Evolutionary conservation across 2,113 vertebrate species (phyloP), one percentile per base, ranked within the genome.

Genomic region (Dasyprocta punctata): DNA sequence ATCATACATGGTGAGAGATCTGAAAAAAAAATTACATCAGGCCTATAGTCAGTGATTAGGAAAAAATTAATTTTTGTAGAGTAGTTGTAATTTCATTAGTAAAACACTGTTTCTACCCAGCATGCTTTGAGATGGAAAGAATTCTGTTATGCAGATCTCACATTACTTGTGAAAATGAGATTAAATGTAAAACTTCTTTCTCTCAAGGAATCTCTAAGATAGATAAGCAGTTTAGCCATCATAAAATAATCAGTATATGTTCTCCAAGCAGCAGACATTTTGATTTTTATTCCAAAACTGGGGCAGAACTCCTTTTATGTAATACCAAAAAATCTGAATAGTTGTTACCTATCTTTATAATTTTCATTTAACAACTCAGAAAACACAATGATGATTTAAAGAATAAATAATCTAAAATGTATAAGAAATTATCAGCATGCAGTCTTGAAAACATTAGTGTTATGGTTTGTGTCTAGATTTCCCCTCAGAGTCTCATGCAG

Each of bases 251-350:
- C n/a, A 80, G 38, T 13, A 36, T 17, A 60, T 16, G 14, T 36
- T n/a, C 7, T 26, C 24, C 47, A 24, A 92, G 5, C 41, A 87
- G 16, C 3, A 89, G 36, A 4, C 47, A 87, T 78, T 97, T 58
- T 69, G 63, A 73, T 71, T 95, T 95, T 93, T 85, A 94, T 83
- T 91, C 12, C 81, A 90, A 93, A 97, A 89, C 7, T 77, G 26
- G 19, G 36, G 90, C 6, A 90, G 11, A 96, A 83, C 4, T 54
- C 33, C 90, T 80, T 87, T 87, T 88, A 71, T 75, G 65, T 83
- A 87, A 47, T 71, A 63, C 4, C n/a, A 78, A 71, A 77, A 80
- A 80, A 60, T 41, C 4, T 19, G 41, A 88, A 5, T 86, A 80
- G 30, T 73, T 71, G 33, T 47, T 93, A 89, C 81, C 16, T 58